Base-by-base conservation (phyloP, 2,797 vertebrate species). In the Sebastes nivosus region DNA sequence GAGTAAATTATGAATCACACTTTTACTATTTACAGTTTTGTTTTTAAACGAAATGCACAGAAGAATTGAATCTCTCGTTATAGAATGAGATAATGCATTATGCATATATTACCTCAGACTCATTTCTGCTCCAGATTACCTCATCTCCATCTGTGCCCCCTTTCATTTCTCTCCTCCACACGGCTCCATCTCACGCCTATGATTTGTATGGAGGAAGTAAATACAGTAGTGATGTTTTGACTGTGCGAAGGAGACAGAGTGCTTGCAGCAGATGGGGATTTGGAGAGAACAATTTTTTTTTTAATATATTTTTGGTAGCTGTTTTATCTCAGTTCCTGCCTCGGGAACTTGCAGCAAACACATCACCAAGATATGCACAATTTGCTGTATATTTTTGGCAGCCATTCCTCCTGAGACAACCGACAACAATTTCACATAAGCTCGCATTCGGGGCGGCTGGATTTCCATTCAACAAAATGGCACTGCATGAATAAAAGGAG, bases 121-220 rank as follows among this genome's bases (percentile, higher is more conserved):
- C 73, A 46, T 70, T 87, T 84, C 84, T 88, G 81, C 75, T 80
- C 77, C 80, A 81, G 63, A 90, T 92, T 90, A 89, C 90, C 87
- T 92, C 90, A 88, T 85, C 87, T 81, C 87, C 84, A 91, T 88
- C 86, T 91, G 86, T 86, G 88, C 78, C 69, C 66, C 84, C 36
- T 78, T 84, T 80, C 52, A 13, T 73, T 88, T 60, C 84, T 72
- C 36, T 8, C 75, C 77, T 80, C 80, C 32, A 14, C 55, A 36
- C 61, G 16, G 61, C 29, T 50, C 38, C 69, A 65, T 52, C 74
- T 54, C 74, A 32, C 65, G 58, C 64, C 54, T 63, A 8, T 50
- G 34, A 60, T 69, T 36, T 58, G 50, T 42, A 30, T 75, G 36
- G 71, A 77, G 68, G 34, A 54, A 29, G 27, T 61, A 52, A 82